Conservation (phyloP, 2,113 vertebrate genomes). For the Irena cyanogastra region DNA sequence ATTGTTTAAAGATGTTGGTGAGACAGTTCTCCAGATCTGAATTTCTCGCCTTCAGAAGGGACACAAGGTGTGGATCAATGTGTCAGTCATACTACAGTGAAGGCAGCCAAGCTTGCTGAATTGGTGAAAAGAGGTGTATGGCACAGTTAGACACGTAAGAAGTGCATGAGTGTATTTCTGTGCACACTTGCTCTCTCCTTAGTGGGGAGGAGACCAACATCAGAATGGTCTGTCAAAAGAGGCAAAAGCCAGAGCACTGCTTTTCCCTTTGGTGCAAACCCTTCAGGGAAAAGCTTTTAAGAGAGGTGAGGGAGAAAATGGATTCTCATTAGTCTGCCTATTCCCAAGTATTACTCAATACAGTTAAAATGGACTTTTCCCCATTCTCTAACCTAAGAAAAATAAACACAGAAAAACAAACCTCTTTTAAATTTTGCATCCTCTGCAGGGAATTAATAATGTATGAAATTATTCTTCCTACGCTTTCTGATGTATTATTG, state of each 20-base stretch:
- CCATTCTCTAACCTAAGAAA: not conserved
- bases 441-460: not conserved
- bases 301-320: not conserved
- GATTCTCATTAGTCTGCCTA: not conserved
- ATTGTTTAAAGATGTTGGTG: not conserved
- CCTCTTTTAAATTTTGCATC: not conserved
- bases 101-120: not conserved
- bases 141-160: not conserved
- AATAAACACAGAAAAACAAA: not conserved
- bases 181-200: not conserved
- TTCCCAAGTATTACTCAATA: not conserved
- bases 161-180: not conserved
- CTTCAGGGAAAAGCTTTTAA: not conserved
- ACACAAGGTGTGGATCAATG: accelerated
- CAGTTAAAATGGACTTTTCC: not conserved
- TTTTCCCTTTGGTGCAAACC: not conserved
- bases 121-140: not conserved
- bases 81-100: accelerated
- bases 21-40: not conserved
- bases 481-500: not conserved
- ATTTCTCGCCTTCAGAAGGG: not conserved
- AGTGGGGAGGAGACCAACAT: not conserved
- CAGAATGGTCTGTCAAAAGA: not conserved
- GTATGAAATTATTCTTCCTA: not conserved
- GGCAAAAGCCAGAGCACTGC: not conserved